Evolutionary conservation across 2,888 invertebrate genomes (phyloP).

Genomic region (Tanaodytes sp.): DNA sequence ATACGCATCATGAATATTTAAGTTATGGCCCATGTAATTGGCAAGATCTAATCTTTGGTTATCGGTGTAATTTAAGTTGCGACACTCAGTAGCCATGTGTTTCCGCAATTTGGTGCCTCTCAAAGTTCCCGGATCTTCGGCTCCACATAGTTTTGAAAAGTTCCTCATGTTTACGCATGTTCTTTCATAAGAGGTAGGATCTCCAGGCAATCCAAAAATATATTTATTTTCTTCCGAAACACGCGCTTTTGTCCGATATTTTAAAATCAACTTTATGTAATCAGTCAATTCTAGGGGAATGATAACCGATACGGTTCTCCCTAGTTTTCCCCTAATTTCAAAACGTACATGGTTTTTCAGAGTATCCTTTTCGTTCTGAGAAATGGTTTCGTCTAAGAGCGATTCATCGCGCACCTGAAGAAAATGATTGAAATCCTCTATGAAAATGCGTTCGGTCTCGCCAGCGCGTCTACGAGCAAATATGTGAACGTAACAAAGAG

Average conservation of each 20-base stretch:
- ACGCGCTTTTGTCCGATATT: conserved; percentile 11
- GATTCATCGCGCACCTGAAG: background rate
- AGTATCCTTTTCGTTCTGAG: background rate
- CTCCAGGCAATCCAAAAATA: conserved; percentile 1
- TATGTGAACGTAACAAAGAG: conserved; percentile 1
- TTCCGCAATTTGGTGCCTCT: no score
- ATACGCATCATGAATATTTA: no score
- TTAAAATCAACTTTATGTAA: background rate
- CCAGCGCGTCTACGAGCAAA: conserved; percentile 9
- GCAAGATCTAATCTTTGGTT: no score
- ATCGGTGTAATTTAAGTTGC: no score
- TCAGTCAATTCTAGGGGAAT: background rate
- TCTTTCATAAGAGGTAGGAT: no score
- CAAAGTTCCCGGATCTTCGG: no score
- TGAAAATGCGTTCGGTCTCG: conserved; percentile 15
- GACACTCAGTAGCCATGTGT: no score
- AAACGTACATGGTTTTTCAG: conserved; percentile 4
- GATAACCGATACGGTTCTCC: background rate
- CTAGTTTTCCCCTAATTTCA: conserved; percentile 6
- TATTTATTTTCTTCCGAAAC: background rate
- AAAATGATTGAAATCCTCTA: background rate
- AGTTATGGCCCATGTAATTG: no score
- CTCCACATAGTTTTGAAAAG: no score
- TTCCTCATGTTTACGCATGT: no score
- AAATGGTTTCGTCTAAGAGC: background rate